phyloP scores from a whole-genome alignment of 1,140 invertebrate species.

The Drosophila paulistorum region DNA sequence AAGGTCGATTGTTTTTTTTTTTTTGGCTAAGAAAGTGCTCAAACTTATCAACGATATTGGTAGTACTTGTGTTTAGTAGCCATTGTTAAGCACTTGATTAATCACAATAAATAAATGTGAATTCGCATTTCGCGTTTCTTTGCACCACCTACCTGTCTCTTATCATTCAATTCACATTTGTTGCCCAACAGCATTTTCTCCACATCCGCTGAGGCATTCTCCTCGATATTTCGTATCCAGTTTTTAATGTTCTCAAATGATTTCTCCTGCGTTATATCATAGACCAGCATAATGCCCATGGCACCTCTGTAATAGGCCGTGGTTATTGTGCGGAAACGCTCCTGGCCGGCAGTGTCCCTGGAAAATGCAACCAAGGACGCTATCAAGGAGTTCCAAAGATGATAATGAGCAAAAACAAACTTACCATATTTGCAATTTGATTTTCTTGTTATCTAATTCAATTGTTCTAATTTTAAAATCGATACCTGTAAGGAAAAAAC shows the following conservation, averaged over 20 bases:
- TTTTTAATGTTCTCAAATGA: conserved; percentile 99
- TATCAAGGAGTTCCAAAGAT: no score
- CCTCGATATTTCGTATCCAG: conserved; percentile 99
- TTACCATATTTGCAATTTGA: conserved; percentile 99
- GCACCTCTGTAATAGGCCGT: conserved; percentile 99
- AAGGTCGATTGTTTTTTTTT: neutral
- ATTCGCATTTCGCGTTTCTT: neutral
- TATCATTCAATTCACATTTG: conserved; percentile 96
- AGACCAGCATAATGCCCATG: conserved; percentile 99
- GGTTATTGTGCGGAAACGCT: conserved; percentile 98
- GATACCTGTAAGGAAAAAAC: conserved; percentile 89
- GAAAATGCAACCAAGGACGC: neutral
- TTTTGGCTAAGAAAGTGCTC: neutral
- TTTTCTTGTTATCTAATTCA: conserved; percentile 98
- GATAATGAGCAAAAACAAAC: conserved; percentile 7
- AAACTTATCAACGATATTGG: neutral
- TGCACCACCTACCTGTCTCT: conserved; percentile 90
- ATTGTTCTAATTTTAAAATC: conserved; percentile 99
- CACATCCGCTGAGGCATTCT: conserved; percentile 96
- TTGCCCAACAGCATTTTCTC: conserved; percentile 98
- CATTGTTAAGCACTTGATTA: conserved; percentile 6
- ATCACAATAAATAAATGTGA: neutral
- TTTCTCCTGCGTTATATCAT: conserved; percentile 99
- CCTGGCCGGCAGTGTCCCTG: conserved; percentile 98
- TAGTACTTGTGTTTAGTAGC: neutral